Conservation (phyloP, 2,797 vertebrate species). For the Cyclopterus lumpus region DNA sequence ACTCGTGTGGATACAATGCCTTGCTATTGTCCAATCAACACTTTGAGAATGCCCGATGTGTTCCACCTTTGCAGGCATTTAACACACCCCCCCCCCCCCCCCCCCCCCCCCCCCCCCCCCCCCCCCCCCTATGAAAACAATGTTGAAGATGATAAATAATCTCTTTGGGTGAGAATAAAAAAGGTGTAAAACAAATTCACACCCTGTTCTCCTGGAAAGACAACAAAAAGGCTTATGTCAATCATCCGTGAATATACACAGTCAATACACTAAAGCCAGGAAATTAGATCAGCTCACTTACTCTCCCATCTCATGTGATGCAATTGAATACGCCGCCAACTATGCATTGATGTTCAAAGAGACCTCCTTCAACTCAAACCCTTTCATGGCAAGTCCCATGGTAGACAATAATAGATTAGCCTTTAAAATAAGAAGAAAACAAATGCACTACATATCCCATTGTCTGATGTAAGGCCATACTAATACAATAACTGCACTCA, state of each 20-base stretch:
- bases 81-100: not conserved
- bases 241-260: not conserved
- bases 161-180: not conserved
- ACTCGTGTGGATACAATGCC: not conserved
- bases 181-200: not conserved
- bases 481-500: slow-evolving; percentile 56
- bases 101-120: too few species aligned
- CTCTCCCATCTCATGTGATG: not conserved
- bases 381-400: slow-evolving; percentile 40
- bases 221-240: not conserved
- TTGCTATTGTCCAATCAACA: slow-evolving; percentile 34
- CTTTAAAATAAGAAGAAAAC: slow-evolving; percentile 8
- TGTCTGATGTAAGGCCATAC: slow-evolving; percentile 41
- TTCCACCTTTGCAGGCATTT: not conserved
- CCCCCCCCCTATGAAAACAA: not conserved
- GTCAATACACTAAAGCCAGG: not conserved
- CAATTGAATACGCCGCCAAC: not conserved
- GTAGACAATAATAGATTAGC: slow-evolving; percentile 34
- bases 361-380: slow-evolving; percentile 2
- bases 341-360: slow-evolving; percentile 18
- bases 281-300: not conserved
- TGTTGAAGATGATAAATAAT: not conserved
- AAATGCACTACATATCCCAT: slow-evolving; percentile 22
- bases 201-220: not conserved
- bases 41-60: not conserved